A percentile compares a stretch with the other conserved stretches of the same genome.
Conservation (phyloP, 2,113 vertebrate genomes). For the Gymnarchus niloticus region DNA sequence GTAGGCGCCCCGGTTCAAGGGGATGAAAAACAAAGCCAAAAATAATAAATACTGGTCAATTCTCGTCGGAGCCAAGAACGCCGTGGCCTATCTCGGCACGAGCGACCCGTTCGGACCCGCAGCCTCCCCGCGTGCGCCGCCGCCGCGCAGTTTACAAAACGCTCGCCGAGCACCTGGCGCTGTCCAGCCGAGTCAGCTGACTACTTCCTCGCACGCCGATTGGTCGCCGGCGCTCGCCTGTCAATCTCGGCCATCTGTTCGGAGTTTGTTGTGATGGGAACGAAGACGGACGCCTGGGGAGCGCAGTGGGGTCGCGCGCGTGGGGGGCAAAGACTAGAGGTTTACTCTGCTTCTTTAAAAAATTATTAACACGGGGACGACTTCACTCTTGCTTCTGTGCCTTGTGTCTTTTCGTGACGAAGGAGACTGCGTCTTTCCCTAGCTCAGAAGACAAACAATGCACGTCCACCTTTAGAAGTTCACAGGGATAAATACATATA, state of each 20-base stretch:
- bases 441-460: neutral
- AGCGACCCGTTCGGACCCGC: conserved; percentile 32
- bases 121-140: conserved; percentile 36
- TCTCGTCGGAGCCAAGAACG: neutral
- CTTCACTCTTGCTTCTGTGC: neutral
- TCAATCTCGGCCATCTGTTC: conserved; percentile 58
- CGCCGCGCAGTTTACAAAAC: conserved; percentile 47
- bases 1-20: neutral
- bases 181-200: conserved; percentile 68
- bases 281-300: conserved; percentile 11
- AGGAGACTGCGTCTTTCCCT: neutral
- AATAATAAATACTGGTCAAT: neutral
- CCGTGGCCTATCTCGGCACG: conserved; percentile 25
- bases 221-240: conserved; percentile 45
- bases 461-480: neutral
- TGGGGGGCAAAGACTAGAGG: neutral
- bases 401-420: neutral
- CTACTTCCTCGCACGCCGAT: conserved; percentile 51
- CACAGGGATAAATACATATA: neutral
- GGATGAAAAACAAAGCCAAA: neutral
- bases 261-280: conserved; percentile 16
- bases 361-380: neutral
- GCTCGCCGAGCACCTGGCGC: conserved; percentile 64
- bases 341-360: neutral
- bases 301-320: neutral